Evolutionary conservation across 2,113 vertebrate genomes (phyloP).

Genomic region (Silurus glanis): DNA sequence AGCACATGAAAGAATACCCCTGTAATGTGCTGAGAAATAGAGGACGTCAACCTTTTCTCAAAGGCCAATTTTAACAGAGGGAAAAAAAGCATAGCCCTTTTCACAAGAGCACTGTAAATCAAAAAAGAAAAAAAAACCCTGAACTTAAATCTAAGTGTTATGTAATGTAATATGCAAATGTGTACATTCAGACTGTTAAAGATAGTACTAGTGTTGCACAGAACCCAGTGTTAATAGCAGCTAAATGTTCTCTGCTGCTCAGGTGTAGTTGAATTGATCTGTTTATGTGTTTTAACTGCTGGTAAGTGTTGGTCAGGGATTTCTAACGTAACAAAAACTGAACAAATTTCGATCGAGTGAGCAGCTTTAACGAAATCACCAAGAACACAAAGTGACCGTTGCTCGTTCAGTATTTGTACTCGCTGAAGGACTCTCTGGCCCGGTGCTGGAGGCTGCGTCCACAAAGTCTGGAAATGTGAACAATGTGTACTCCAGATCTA

Average conservation of each 20-base stretch:
- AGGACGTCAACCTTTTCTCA: not conserved
- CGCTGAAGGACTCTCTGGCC: slow-evolving; percentile 85
- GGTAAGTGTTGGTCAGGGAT: slow-evolving; percentile 34
- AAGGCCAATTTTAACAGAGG: not conserved
- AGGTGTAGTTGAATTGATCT: not conserved
- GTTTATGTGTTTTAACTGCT: slow-evolving; percentile 18
- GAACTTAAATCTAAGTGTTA: not conserved
- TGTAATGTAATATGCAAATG: not conserved
- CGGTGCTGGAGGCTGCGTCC: slow-evolving; percentile 77
- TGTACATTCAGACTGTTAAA: slow-evolving; percentile 31
- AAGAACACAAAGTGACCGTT: slow-evolving; percentile 95
- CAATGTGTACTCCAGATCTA: slow-evolving; percentile 93
- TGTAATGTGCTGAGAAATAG: not conserved
- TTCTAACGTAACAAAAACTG: slow-evolving; percentile 54
- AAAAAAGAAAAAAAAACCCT: not conserved
- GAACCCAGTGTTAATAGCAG: slow-evolving; percentile 24
- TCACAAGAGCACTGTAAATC: not conserved
- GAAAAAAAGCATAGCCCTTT: not conserved
- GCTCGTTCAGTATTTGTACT: slow-evolving; percentile 87
- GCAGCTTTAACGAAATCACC: slow-evolving; percentile 93
- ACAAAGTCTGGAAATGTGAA: slow-evolving; percentile 97
- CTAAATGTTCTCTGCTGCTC: not conserved
- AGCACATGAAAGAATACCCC: not conserved
- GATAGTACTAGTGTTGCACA: slow-evolving; percentile 12
- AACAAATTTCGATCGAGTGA: slow-evolving; percentile 66